These are phyloP conservation scores for Spheniscus humboldti DNA, from an alignment of 2,797 vertebrate species.

Conservation along the genomic window DNA sequence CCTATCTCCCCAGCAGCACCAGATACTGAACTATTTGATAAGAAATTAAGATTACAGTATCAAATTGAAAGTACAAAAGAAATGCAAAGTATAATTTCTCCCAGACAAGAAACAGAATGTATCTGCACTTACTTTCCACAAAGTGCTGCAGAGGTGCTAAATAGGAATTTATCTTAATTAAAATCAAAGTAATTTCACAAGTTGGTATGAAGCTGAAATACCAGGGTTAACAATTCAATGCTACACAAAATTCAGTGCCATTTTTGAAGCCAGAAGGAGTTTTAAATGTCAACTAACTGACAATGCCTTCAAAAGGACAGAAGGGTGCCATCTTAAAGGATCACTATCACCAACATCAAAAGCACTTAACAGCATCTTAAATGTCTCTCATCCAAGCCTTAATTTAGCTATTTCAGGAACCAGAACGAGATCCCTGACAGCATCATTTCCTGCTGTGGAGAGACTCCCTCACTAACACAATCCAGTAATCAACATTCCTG, in stretches of 20 bases:
- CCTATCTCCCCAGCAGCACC: background rate
- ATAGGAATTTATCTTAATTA: slow-evolving; percentile 50
- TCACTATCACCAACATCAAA: background rate
- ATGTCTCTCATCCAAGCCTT: background rate
- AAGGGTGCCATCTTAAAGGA: background rate
- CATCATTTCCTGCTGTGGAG: background rate
- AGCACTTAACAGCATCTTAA: background rate
- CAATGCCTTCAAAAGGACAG: background rate
- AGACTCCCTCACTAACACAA: background rate
- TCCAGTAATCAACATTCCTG: background rate
- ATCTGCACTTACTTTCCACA: background rate
- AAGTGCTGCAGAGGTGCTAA: background rate
- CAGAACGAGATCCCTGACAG: background rate
- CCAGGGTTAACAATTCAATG: slow-evolving; percentile 8
- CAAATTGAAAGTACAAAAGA: slow-evolving; percentile 12
- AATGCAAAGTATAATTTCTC: slow-evolving; percentile 21
- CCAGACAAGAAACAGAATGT: background rate
- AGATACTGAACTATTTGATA: slow-evolving; percentile 9
- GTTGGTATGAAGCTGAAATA: background rate
- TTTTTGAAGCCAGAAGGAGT: background rate
- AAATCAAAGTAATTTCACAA: slow-evolving; percentile 47
- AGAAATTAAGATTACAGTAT: slow-evolving; percentile 25
- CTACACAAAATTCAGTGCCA: background rate
- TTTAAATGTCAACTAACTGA: background rate
- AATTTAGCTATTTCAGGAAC: background rate